Conservation (phyloP, 37 sponge, comb jelly and placozoan species). For the Chondrosia reniformis region DNA sequence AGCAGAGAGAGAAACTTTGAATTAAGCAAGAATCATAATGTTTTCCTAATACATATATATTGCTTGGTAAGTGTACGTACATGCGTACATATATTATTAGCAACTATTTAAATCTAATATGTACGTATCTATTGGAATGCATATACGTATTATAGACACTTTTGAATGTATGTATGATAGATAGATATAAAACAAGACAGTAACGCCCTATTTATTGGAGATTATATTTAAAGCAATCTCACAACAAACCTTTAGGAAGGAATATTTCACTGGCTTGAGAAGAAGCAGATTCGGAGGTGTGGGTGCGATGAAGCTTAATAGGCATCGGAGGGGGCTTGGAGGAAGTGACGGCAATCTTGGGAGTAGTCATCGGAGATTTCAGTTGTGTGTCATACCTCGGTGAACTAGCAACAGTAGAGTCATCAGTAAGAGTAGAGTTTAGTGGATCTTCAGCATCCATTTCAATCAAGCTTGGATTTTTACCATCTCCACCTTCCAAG, state of each 20-base stretch:
- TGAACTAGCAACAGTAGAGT: not conserved
- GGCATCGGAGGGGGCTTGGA: not conserved
- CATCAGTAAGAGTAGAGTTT: not conserved
- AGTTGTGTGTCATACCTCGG: not conserved
- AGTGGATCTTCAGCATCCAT: not conserved
- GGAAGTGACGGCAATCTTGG: not conserved
- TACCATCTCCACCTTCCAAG: not conserved
- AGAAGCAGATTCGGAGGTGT: not conserved
- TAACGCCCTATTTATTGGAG: no score
- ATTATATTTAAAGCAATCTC: no score
- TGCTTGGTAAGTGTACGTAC: no score
- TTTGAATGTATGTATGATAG: no score
- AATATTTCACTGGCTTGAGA: conserved; percentile 7
- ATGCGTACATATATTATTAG: no score
- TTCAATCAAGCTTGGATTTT: not conserved
- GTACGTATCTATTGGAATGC: no score
- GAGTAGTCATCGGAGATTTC: not conserved
- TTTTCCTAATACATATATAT: no score
- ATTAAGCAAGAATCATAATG: no score
- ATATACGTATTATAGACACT: no score
- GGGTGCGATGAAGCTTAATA: not conserved
- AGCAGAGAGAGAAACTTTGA: no score
- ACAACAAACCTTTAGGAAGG: not conserved
- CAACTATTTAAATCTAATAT: no score
- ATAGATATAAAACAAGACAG: no score